phyloP scores from a whole-genome alignment of 2,113 vertebrate genomes.

The Sialia sialis region DNA sequence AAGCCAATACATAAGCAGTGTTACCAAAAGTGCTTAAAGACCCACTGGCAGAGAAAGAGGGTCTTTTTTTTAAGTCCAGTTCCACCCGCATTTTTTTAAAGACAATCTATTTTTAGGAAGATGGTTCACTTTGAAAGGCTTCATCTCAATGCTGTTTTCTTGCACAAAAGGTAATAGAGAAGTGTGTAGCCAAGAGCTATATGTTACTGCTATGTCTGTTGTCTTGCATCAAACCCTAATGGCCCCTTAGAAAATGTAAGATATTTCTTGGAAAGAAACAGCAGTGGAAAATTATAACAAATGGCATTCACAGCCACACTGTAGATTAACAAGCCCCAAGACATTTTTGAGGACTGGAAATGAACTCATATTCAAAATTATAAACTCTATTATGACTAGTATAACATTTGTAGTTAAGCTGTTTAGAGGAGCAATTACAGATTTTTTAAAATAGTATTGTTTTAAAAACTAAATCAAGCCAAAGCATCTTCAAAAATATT shows the following conservation, averaged over 20 bases:
- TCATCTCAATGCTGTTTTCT: neutral
- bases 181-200: neutral
- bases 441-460: neutral
- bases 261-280: slow-evolving; percentile 7
- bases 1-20: neutral
- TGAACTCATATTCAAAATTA: neutral
- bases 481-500: neutral
- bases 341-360: slow-evolving; percentile 7
- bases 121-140: neutral
- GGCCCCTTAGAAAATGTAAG: neutral
- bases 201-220: neutral
- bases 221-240: neutral
- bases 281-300: neutral
- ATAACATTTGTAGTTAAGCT: neutral
- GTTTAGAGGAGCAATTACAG: neutral
- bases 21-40: neutral
- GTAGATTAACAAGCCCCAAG: neutral
- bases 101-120: neutral
- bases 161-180: neutral
- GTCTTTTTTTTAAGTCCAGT: neutral
- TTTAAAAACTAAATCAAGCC: neutral
- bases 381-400: neutral
- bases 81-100: fast-evolving
- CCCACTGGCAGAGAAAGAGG: neutral
- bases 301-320: neutral